phyloP scores from a whole-genome alignment of 2,888 invertebrate species.

The Pantelozetes paolii region DNA sequence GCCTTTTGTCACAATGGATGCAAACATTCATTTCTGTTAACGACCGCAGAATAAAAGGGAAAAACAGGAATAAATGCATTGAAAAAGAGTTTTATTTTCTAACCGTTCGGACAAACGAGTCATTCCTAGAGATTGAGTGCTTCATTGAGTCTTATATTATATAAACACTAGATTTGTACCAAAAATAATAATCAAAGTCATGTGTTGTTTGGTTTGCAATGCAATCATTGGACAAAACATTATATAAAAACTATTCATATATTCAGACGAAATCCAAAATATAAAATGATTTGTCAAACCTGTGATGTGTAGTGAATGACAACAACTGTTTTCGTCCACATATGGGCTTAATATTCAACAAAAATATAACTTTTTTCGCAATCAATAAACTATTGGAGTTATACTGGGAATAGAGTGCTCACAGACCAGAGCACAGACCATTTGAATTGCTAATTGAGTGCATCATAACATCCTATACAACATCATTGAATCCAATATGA shows the following conservation, averaged over 20 bases:
- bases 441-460: conserved; percentile 21
- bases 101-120: neutral
- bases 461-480: conserved; percentile 13
- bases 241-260: conserved; percentile 15
- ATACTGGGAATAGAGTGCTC: neutral
- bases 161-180: neutral
- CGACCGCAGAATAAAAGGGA: conserved; percentile 16
- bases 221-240: conserved; percentile 17
- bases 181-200: conserved; percentile 12
- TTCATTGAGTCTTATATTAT: too few species aligned
- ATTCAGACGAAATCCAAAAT: neutral
- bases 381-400: conserved; percentile 3
- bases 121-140: too few species aligned
- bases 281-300: conserved; percentile 14
- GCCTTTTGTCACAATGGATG: conserved; percentile 1
- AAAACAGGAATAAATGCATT: conserved; percentile 17
- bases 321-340: neutral
- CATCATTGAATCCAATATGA: too few species aligned
- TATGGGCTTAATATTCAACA: conserved; percentile 2
- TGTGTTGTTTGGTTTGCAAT: conserved; percentile 8
- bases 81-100: too few species aligned
- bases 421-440: neutral
- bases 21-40: conserved; percentile 16
- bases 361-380: conserved; percentile 9
- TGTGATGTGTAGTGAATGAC: conserved; percentile 7